These are phyloP conservation scores for Drosophila biarmipes DNA, from an alignment of 1,140 invertebrate species.

Conservation along the genomic window DNA sequence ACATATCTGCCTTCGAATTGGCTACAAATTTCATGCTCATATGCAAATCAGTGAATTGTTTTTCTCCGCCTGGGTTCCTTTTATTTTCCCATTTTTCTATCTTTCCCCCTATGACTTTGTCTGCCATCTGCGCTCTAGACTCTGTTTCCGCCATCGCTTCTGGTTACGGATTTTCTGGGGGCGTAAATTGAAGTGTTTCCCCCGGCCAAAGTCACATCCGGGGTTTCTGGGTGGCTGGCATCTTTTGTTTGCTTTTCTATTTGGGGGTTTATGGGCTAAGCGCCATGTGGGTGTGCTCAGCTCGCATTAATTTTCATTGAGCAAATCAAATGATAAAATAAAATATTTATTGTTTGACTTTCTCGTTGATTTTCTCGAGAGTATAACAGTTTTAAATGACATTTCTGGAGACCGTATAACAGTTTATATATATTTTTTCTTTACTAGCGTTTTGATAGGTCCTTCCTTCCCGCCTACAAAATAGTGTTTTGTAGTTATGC, in stretches of 20 bases:
- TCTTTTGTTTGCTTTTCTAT: constrained; percentile 39
- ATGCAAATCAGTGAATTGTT: constrained; percentile 58
- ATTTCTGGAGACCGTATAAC: neutral
- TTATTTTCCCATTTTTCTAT: constrained; percentile 16
- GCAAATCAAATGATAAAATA: constrained; percentile 50
- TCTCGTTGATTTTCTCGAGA: neutral
- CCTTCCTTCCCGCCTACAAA: neutral
- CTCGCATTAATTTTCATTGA: constrained; percentile 59
- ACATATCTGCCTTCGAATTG: constrained; percentile 32
- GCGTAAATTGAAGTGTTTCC: constrained; percentile 29
- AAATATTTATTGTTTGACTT: constrained; percentile 45
- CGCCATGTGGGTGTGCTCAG: constrained; percentile 40
- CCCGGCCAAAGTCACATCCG: constrained; percentile 13
- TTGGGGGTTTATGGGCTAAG: constrained; percentile 40
- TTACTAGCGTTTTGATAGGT: neutral
- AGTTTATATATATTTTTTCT: neutral
- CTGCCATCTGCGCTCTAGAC: constrained; percentile 17
- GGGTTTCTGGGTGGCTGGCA: constrained; percentile 2
- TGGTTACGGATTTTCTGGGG: constrained; percentile 17
- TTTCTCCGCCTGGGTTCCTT: constrained; percentile 11
- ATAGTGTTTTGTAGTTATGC: neutral
- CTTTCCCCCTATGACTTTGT: constrained; percentile 29
- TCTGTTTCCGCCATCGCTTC: constrained; percentile 11
- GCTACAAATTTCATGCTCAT: constrained; percentile 45
- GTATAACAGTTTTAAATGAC: neutral